Percentiles rank a stretch among this genome's conserved stretches.
phyloP scores from a whole-genome alignment of 2,888 invertebrate species.

The Drosophila melanosoma region DNA sequence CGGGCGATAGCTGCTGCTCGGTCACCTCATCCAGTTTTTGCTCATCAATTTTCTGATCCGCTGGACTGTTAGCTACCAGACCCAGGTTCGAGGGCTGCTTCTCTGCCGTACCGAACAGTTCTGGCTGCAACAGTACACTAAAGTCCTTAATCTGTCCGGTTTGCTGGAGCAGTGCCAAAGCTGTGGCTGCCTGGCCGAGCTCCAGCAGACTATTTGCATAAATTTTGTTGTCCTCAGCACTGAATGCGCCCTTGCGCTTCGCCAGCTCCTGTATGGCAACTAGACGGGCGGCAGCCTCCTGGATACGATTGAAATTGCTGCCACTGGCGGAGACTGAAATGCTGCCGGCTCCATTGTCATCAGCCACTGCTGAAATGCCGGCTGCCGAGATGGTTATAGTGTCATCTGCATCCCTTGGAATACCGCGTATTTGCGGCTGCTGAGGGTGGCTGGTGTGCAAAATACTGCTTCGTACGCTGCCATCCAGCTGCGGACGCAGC shows the following conservation, averaged over 20 bases:
- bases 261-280: constrained; percentile 88
- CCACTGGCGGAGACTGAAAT: constrained; percentile 57
- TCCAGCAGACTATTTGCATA: constrained; percentile 87
- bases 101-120: constrained; percentile 72
- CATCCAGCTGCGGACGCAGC: constrained; percentile 65
- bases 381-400: constrained; percentile 86
- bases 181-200: constrained; percentile 87
- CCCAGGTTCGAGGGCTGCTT: constrained; percentile 68
- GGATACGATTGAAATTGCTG: constrained; percentile 87
- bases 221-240: constrained; percentile 86
- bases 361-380: constrained; percentile 61
- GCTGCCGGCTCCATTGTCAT: constrained; percentile 27
- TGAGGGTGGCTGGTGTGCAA: constrained; percentile 33
- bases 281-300: constrained; percentile 87
- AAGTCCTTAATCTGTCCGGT: constrained; percentile 86
- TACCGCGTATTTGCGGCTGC: constrained; percentile 41
- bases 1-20: constrained; percentile 73
- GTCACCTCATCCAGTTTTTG: constrained; percentile 77
- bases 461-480: constrained; percentile 54
- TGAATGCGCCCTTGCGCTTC: constrained; percentile 87
- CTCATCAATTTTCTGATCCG: constrained; percentile 69
- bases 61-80: constrained; percentile 60
- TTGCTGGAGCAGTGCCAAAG: constrained; percentile 86
- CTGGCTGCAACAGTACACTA: constrained; percentile 84
- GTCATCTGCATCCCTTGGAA: constrained; percentile 60